Percentiles rank a stretch among this genome's conserved stretches.
phyloP scores from a whole-genome alignment of 2,888 invertebrate genomes.

The Chymomyza amoena region DNA sequence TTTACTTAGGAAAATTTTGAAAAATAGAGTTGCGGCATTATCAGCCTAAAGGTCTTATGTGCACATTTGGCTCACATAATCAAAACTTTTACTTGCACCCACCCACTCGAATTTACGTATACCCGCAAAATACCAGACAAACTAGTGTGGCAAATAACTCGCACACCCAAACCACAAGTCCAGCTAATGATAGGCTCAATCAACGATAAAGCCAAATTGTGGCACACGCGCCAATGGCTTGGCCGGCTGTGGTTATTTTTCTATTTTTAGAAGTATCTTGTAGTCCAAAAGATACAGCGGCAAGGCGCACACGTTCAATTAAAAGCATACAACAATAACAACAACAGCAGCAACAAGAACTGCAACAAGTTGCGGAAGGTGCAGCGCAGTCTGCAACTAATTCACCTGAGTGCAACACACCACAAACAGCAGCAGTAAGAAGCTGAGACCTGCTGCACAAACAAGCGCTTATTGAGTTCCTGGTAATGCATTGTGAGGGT shows the following conservation, averaged over 20 bases:
- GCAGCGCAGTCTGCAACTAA: constrained; percentile 47
- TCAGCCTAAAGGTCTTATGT: neutral
- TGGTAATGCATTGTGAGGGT: no score
- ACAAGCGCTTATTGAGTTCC: no score
- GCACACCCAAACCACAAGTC: constrained; percentile 48
- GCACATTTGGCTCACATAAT: neutral
- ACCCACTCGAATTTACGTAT: neutral
- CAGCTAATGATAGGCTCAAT: constrained; percentile 69
- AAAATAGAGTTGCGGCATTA: neutral
- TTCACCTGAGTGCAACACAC: constrained; percentile 28
- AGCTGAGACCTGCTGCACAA: neutral
- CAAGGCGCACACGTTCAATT: constrained; percentile 45
- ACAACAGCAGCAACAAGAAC: constrained; percentile 1
- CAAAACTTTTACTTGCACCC: constrained; percentile 11
- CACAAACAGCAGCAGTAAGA: constrained; percentile 17
- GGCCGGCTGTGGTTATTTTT: neutral
- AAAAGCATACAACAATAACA: constrained; percentile 40
- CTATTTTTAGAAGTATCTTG: constrained; percentile 2
- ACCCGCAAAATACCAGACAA: constrained; percentile 15
- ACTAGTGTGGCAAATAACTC: constrained; percentile 24
- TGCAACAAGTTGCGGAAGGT: constrained; percentile 29
- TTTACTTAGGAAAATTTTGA: neutral
- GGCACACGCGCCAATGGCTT: constrained; percentile 53
- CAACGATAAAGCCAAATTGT: constrained; percentile 70
- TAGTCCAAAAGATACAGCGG: neutral